Percentiles rank a stretch among this genome's conserved stretches.
Evolutionary conservation across 2,888 invertebrate species (phyloP).

Genomic region (Mystacides longicornis): DNA sequence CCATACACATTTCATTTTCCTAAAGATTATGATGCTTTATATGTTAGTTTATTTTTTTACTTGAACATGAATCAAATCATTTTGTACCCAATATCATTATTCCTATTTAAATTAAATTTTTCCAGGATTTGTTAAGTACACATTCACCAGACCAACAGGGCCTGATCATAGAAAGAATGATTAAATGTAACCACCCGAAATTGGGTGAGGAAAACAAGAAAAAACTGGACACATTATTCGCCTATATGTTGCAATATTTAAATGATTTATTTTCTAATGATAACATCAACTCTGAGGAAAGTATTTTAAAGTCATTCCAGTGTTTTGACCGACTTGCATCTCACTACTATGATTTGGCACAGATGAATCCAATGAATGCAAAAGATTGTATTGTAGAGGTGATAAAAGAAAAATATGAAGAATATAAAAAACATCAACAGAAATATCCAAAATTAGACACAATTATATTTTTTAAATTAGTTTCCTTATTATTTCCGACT

Average conservation of each 20-base stretch:
- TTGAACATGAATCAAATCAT: no score
- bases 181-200: constrained; percentile 83
- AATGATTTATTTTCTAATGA: constrained; percentile 55
- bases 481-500: constrained; percentile 76
- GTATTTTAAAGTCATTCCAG: constrained; percentile 49
- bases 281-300: constrained; percentile 31
- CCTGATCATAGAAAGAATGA: constrained; percentile 68
- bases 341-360: constrained; percentile 60
- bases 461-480: constrained; percentile 73
- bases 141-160: constrained; percentile 59
- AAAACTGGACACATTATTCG: constrained; percentile 64
- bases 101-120: constrained; percentile 20
- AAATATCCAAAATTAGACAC: constrained; percentile 60
- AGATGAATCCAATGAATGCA: constrained; percentile 60
- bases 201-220: constrained; percentile 71
- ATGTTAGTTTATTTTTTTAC: constrained; percentile 13
- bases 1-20: constrained; percentile 55
- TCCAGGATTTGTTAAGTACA: constrained; percentile 50
- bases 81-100: no score
- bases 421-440: constrained; percentile 53
- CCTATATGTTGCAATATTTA: constrained; percentile 68
- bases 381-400: constrained; percentile 60
- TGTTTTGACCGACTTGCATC: constrained; percentile 52
- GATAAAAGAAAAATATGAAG: constrained; percentile 63
- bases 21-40: constrained; percentile 53